These are phyloP conservation scores for Pangasius mekongensis DNA, from an alignment of 2,797 vertebrate genomes.

Conservation along the genomic window DNA sequence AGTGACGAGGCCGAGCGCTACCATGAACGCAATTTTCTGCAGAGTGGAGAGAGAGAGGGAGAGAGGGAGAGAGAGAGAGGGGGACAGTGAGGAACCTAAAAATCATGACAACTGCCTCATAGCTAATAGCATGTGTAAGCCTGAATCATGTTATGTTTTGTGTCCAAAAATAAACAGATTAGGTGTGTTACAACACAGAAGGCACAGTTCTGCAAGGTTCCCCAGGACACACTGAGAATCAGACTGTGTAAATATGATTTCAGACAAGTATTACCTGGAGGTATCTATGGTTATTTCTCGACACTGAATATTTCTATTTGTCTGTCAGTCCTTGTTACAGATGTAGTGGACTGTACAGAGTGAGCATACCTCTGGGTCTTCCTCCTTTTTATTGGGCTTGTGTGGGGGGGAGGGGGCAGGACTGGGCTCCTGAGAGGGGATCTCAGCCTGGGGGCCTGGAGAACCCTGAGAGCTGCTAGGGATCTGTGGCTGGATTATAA, in stretches of 20 bases:
- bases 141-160: neutral
- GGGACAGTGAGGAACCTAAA: neutral
- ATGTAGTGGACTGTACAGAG: neutral
- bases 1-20: slow-evolving; percentile 92
- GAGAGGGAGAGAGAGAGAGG: neutral
- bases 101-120: neutral
- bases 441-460: slow-evolving; percentile 76
- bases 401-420: slow-evolving; percentile 74
- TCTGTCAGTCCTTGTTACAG: slow-evolving; percentile 18
- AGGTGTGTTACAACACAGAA: neutral
- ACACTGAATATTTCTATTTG: neutral
- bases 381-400: slow-evolving; percentile 79
- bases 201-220: neutral
- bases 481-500: slow-evolving; percentile 93
- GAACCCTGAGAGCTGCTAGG: slow-evolving; percentile 76
- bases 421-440: slow-evolving; percentile 76
- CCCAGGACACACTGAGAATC: neutral
- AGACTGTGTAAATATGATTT: slow-evolving; percentile 13
- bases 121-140: neutral
- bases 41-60: slow-evolving; percentile 21
- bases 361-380: slow-evolving; percentile 87
- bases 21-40: slow-evolving; percentile 99
- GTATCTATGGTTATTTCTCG: neutral
- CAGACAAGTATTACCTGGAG: slow-evolving; percentile 12
- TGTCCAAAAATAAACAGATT: neutral